Evolutionary conservation across 2,113 vertebrate genomes (phyloP).

Genomic region (Zeus faber): DNA sequence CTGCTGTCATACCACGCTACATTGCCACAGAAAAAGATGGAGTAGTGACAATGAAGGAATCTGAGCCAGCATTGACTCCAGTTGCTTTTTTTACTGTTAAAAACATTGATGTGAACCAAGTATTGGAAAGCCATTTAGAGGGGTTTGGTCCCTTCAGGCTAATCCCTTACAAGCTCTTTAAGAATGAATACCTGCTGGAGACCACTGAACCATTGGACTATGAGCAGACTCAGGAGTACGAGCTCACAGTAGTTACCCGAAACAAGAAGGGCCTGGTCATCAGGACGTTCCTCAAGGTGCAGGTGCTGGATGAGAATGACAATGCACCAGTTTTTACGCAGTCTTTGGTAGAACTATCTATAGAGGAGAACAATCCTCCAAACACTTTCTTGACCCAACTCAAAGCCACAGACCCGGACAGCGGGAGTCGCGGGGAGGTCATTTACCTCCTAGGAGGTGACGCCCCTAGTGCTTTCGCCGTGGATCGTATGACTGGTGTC

Average conservation of each 20-base stretch:
- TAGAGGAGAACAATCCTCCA: conserved; percentile 93
- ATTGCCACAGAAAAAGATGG: conserved; percentile 89
- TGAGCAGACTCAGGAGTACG: conserved; percentile 83
- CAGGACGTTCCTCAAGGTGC: conserved; percentile 82
- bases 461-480: conserved; percentile 84
- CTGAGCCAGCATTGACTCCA: conserved; percentile 87
- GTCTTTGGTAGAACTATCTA: conserved; percentile 82
- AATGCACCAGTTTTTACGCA: conserved; percentile 91
- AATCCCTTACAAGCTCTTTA: conserved; percentile 84
- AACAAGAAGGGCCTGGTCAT: conserved; percentile 77
- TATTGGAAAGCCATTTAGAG: conserved; percentile 85
- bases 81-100: conserved; percentile 94
- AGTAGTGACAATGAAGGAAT: conserved; percentile 86
- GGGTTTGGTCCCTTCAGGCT: conserved; percentile 87
- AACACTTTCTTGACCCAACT: conserved; percentile 88
- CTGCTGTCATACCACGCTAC: conserved; percentile 84
- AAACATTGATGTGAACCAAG: conserved; percentile 82
- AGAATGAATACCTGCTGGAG: conserved; percentile 91
- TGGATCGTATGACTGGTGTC: conserved; percentile 85
- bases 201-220: conserved; percentile 89
- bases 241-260: conserved; percentile 84
- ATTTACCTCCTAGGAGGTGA: conserved; percentile 88
- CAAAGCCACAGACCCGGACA: conserved; percentile 89
- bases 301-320: conserved; percentile 92
- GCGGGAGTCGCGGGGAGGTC: conserved; percentile 82